These are phyloP conservation scores for Liparis tanakae DNA, from an alignment of 2,797 vertebrate species.

Conservation along the genomic window DNA sequence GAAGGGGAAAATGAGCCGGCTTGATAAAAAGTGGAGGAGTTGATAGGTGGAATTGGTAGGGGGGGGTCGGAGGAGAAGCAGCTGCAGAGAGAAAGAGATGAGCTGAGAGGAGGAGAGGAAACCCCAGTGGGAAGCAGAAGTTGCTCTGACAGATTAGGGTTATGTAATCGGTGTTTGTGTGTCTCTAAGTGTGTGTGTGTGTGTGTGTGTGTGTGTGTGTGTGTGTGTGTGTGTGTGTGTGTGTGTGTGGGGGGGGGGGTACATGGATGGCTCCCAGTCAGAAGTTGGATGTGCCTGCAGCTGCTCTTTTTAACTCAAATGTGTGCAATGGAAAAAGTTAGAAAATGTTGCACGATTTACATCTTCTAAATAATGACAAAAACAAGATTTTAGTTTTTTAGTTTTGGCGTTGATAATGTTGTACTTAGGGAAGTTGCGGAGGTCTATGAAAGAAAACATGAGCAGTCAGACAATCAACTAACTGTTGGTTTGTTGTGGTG, in stretches of 20 bases:
- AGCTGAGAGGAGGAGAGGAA: constrained; percentile 57
- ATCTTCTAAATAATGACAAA: not conserved
- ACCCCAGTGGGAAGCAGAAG: constrained; percentile 63
- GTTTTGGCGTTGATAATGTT: not conserved
- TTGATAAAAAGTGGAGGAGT: constrained; percentile 40
- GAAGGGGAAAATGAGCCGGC: constrained; percentile 40
- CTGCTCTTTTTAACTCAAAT: constrained; percentile 63
- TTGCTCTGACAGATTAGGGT: constrained; percentile 75
- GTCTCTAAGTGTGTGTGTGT: constrained; percentile 11
- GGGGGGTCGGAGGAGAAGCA: constrained; percentile 44
- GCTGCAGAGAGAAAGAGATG: constrained; percentile 50
- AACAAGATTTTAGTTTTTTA: not conserved
- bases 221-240: constrained; percentile 15
- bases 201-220: no score
- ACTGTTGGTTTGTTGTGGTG: no score
- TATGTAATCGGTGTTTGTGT: constrained; percentile 64
- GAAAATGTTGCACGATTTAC: constrained; percentile 1
- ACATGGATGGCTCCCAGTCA: constrained; percentile 48
- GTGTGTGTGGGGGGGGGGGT: constrained; percentile 7
- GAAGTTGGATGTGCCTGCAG: constrained; percentile 62
- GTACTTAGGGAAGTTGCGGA: not conserved
- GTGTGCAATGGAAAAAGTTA: constrained; percentile 21
- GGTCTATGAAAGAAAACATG: not conserved
- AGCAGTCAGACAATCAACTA: not conserved
- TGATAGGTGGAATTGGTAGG: constrained; percentile 29